These are phyloP conservation scores for Morus bassanus DNA, from an alignment of 2,797 vertebrate genomes.

Conservation along the genomic window DNA sequence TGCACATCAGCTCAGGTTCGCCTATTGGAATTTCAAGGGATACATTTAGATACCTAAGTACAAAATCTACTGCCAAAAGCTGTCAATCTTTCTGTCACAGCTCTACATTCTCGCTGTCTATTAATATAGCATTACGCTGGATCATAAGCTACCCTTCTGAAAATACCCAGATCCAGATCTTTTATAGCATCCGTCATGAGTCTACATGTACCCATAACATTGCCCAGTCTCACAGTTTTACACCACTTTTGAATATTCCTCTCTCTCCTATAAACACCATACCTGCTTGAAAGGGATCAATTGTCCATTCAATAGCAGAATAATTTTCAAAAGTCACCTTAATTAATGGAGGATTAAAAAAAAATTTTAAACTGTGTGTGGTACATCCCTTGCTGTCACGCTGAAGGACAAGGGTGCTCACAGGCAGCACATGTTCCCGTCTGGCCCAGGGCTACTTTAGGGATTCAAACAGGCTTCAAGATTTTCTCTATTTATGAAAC, in stretches of 20 bases:
- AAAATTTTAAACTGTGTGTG: not conserved
- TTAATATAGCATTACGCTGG: not conserved
- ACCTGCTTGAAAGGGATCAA: not conserved
- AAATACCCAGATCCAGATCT: not conserved
- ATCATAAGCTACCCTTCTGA: not conserved
- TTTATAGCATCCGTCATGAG: not conserved
- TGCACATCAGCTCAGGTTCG: not conserved
- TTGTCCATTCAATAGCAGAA: not conserved
- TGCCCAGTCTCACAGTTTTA: accelerated
- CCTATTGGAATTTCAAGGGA: not conserved
- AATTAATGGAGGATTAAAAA: not conserved
- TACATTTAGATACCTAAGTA: not conserved
- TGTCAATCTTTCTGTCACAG: not conserved
- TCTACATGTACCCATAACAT: not conserved
- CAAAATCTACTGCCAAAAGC: not conserved
- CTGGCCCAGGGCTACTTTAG: not conserved
- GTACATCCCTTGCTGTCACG: not conserved
- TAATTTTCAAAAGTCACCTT: not conserved
- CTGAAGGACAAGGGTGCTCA: not conserved
- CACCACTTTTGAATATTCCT: not conserved
- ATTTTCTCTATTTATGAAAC: not conserved
- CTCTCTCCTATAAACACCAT: not conserved
- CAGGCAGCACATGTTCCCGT: not conserved
- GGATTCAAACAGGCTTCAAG: not conserved
- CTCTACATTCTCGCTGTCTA: not conserved